A percentile compares a stretch with the other conserved stretches of the same genome.
These are phyloP conservation scores for Theonella swinhoei DNA, from an alignment of 37 sponge, comb jelly and placozoan genomes.

Conservation along the genomic window DNA sequence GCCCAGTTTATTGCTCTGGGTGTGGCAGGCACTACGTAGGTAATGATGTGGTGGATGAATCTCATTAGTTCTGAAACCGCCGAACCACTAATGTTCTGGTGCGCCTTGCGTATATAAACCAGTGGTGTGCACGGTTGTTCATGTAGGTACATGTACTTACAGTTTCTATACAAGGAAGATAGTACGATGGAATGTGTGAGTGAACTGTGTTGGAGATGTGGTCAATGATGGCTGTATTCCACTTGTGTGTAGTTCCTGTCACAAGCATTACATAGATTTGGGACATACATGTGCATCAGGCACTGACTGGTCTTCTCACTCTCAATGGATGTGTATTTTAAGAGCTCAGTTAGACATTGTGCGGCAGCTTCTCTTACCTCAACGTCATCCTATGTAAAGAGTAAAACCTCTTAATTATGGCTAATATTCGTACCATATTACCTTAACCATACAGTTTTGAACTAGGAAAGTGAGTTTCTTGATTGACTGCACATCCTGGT, in stretches of 20 bases:
- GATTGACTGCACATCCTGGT: background rate
- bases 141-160: background rate
- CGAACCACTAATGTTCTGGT: too few relatives aligned
- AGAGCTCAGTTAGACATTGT: background rate
- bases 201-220: background rate
- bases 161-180: background rate
- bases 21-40: too few relatives aligned
- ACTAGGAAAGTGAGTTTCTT: background rate
- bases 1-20: too few relatives aligned
- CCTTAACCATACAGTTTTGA: slow-evolving; percentile 21
- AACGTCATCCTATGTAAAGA: background rate
- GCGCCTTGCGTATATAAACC: too few relatives aligned
- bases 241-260: background rate
- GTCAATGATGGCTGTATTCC: background rate
- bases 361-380: background rate
- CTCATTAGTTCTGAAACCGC: too few relatives aligned
- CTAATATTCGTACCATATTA: background rate
- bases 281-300: too few relatives aligned
- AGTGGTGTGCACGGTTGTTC: too few relatives aligned
- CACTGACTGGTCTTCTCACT: too few relatives aligned
- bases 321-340: background rate
- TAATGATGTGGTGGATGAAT: too few relatives aligned
- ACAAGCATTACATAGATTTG: too few relatives aligned
- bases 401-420: background rate
- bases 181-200: background rate